Evolutionary conservation across 2,113 vertebrate species (phyloP), one percentile per base, ranked within the genome.

Genomic region (Chloropsis hardwickii): DNA sequence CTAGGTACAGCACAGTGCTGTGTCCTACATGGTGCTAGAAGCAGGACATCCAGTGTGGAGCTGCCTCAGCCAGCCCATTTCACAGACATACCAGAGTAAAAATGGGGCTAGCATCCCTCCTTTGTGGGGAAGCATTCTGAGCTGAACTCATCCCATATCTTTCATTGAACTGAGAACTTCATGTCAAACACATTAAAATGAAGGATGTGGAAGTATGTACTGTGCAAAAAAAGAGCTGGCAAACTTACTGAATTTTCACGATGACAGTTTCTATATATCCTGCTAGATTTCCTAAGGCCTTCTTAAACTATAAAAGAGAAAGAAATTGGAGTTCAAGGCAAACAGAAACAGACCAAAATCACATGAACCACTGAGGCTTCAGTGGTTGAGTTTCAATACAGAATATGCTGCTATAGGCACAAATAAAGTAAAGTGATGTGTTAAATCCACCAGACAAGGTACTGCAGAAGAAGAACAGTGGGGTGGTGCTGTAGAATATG

Each of bases 211-310:
- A 66, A 92, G 17, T 15, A 70, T 4, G 3, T 17, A 31, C 20
- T 44, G 18, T 61, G 44, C 50, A 72, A 90, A 85, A 79, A 35
- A 1, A 2, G 19, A 87, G 24, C 48, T 1, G 3, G n/a, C 18
- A 62, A 54, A 97, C 98, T 98, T 96, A 98, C 98, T 35, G 31
- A n/a, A 98, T 53, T 53, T 39, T 4, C 40, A 10, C 0, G 3
- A 98, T 97, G 61, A 95, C 6, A 6, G 97, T 98, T 78, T 96
- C 24, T 10, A 0, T 1, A 25, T 50, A 97, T 16, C 1, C 22
- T 1, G 0, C 0, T 1, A 12, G 2, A 2, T 0, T 0, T 0
- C 0, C 0, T 5, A 98, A 65, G 56, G 4, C 8, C 0, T 0
- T 0, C 0, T 0, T 0, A 79, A 98, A 98, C 98, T 98, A 51